phyloP scores from a whole-genome alignment of 2,113 vertebrate species.

The Cathartes aura region DNA sequence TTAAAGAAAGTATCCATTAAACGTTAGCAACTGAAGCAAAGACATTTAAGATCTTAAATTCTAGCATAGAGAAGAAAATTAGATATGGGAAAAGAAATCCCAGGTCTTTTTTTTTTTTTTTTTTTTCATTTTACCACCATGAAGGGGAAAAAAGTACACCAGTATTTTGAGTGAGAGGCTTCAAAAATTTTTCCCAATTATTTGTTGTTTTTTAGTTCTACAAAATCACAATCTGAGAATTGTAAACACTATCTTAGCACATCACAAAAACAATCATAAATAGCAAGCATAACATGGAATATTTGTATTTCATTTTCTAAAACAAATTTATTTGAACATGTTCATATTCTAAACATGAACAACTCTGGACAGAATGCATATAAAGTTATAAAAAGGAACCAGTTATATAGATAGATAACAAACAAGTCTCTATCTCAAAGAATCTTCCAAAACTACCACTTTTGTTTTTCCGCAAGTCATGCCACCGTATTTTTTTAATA shows the following conservation, averaged over 20 bases:
- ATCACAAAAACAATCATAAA: not conserved
- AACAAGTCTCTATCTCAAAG: not conserved
- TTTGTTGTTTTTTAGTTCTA: not conserved
- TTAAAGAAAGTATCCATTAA: not conserved
- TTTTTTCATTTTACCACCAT: not conserved
- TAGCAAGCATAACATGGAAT: not conserved
- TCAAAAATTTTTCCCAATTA: not conserved
- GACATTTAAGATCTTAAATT: not conserved
- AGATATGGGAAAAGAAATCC: constrained; percentile 15
- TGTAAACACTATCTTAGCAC: not conserved
- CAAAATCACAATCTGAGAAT: not conserved
- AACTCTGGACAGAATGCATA: not conserved
- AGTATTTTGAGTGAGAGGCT: not conserved
- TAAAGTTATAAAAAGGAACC: not conserved
- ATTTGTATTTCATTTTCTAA: not conserved
- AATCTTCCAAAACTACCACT: not conserved
- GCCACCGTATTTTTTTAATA: accelerated
- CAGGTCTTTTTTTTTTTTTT: not conserved
- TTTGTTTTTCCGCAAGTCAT: not conserved
- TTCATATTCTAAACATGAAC: not conserved
- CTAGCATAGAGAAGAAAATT: not conserved
- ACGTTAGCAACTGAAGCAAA: not conserved
- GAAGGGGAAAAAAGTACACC: not conserved
- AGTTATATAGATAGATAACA: not conserved
- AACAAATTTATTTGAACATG: not conserved